Evolutionary conservation across 2,797 vertebrate species (phyloP).

Genomic region (Vespertilio murinus): DNA sequence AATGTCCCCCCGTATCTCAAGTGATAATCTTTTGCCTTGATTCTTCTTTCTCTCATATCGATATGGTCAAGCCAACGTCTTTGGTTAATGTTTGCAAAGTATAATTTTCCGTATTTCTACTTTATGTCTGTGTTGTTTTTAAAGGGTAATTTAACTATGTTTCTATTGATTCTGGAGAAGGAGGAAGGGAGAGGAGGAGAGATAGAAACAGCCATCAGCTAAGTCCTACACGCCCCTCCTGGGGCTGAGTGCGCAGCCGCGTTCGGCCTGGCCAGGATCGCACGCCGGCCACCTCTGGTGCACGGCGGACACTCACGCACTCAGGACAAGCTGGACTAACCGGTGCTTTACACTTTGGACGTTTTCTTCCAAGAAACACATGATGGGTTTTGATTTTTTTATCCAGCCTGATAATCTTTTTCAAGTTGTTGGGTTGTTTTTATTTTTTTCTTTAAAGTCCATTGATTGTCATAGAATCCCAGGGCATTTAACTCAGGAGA

Average conservation of each 20-base stretch:
- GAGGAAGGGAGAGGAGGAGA: too few relatives aligned
- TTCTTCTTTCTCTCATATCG: neutral
- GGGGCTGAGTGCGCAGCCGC: too few relatives aligned
- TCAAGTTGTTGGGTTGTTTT: slow-evolving; percentile 77
- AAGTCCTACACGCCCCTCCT: too few relatives aligned
- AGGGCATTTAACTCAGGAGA: slow-evolving; percentile 86
- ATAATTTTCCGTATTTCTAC: neutral
- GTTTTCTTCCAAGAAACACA: neutral
- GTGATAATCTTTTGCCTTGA: neutral
- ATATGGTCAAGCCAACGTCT: neutral
- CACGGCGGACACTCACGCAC: too few relatives aligned
- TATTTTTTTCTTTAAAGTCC: slow-evolving; percentile 85
- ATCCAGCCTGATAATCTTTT: slow-evolving; percentile 8
- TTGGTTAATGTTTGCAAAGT: neutral
- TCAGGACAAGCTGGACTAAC: too few relatives aligned
- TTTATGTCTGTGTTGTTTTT: neutral
- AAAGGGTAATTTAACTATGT: too few relatives aligned
- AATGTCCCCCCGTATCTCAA: neutral
- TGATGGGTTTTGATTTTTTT: neutral
- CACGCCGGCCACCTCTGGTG: too few relatives aligned
- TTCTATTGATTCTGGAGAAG: too few relatives aligned
- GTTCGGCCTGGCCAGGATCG: too few relatives aligned
- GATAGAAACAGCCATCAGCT: too few relatives aligned
- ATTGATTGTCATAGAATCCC: slow-evolving; percentile 83
- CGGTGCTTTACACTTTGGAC: neutral